Percentiles rank a stretch among this genome's conserved stretches.
These are phyloP conservation scores for Etheostoma perlongum DNA, from an alignment of 2,797 vertebrate species.

Conservation along the genomic window DNA sequence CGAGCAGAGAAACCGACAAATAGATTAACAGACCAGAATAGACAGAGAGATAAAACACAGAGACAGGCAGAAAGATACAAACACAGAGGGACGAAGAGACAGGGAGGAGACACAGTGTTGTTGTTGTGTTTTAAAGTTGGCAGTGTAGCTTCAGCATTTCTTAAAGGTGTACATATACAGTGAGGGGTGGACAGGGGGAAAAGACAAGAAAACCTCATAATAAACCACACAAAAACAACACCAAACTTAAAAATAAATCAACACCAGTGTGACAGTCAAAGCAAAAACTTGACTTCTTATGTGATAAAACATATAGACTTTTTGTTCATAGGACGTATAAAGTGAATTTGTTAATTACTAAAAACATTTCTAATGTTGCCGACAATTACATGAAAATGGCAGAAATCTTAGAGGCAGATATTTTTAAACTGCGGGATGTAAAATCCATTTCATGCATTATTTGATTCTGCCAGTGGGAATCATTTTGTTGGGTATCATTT, in stretches of 20 bases:
- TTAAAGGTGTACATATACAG: conserved; percentile 13
- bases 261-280: not conserved
- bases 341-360: not conserved
- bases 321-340: too few species aligned
- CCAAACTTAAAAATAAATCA: conserved; percentile 15
- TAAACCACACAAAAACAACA: not conserved
- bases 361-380: not conserved
- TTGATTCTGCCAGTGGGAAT: too few species aligned
- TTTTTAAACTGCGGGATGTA: not conserved
- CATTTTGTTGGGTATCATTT: too few species aligned
- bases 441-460: not conserved
- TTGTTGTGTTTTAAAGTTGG: conserved; percentile 12
- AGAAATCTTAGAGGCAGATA: not conserved
- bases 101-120: conserved; percentile 25
- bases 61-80: not conserved
- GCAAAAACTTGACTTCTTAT: not conserved
- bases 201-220: conserved; percentile 24
- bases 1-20: conserved; percentile 49
- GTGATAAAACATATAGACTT: too few species aligned
- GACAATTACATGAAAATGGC: not conserved
- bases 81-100: conserved; percentile 16
- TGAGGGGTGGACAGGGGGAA: conserved; percentile 23
- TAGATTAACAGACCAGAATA: conserved; percentile 57
- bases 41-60: conserved; percentile 56
- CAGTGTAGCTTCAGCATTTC: conserved; percentile 32